Evolutionary conservation across 2,888 invertebrate species (phyloP), one percentile per base, ranked within the genome.

Genomic region (Calameuta pallipes): DNA sequence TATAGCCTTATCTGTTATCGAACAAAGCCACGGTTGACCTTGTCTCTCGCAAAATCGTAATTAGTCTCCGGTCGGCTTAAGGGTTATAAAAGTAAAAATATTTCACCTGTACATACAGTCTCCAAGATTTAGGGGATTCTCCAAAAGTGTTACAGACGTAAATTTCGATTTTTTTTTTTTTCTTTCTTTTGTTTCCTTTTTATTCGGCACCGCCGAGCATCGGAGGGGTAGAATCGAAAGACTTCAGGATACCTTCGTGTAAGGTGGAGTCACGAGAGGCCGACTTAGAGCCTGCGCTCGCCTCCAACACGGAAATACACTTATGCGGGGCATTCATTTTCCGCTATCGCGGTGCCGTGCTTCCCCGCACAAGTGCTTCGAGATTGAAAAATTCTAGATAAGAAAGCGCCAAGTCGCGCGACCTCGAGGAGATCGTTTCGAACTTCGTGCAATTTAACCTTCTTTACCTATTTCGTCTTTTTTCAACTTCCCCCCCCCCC

Each of bases 281-380:
- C 86, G 33, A 31, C 71, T 71, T 71, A 71, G 71, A 56, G 56
- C 56, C 71, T 71, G 71, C 71, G 33, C 71, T 71, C 71, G 15
- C 56, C 56, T 83, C 83, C 81, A 84, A 88, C 87, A 87, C 84
- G 87, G 80, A 86, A 89, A 89, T 87, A 88, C 88, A 88, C 88
- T 90, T 87, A 89, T 86, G 85, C 85, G 80, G 71, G 71, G 85
- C 87, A 89, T 89, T 89, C 87, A 89, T 90, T 90, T 89, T 87
- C 83, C 84, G 83, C 85, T 89, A 89, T 89, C 88, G 86, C 81
- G 84, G 34, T 71, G 80, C 84, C 83, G 81, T 87, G 83, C 84
- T 84, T 85, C 80, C 33, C 83, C 80, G 82, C 81, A 82, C 83
- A 78, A 82, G 82, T 84, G 82, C 82, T 77, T 77, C 80, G 80